A percentile compares a stretch with the other conserved stretches of the same genome.
Conservation (phyloP, 2,888 invertebrate species). For the Pinctada fucata region DNA sequence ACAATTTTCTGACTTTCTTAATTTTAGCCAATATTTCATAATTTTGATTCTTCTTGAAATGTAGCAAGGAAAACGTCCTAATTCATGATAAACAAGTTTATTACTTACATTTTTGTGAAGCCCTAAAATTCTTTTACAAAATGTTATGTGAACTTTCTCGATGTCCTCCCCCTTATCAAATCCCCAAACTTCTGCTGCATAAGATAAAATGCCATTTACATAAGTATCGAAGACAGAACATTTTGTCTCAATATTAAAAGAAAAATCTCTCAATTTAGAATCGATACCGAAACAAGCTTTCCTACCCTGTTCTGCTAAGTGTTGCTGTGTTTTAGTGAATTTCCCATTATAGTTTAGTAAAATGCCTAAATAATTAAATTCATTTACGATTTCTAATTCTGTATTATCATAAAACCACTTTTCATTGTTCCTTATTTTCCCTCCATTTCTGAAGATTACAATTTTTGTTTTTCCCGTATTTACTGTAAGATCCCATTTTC, state of each 20-base stretch:
- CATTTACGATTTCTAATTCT: constrained; percentile 23
- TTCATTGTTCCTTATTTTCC: not conserved
- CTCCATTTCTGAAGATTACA: not conserved
- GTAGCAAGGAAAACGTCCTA: constrained; percentile 9
- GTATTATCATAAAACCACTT: not conserved
- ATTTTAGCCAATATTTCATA: constrained; percentile 20
- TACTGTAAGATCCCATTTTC: not conserved
- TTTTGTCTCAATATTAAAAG: not conserved
- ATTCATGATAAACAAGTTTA: constrained; percentile 13
- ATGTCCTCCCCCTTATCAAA: constrained; percentile 6
- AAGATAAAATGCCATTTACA: no score
- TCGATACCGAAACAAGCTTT: not conserved
- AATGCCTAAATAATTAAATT: no score
- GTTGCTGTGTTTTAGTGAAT: constrained; percentile 13
- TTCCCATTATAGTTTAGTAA: constrained; percentile 22
- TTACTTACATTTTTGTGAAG: not conserved
- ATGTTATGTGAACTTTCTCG: constrained; percentile 8
- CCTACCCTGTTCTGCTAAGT: not conserved
- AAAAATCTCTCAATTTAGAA: not conserved
- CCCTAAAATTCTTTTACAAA: constrained; percentile 3
- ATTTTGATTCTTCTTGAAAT: constrained; percentile 1
- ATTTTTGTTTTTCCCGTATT: not conserved
- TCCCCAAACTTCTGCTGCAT: constrained; percentile 18
- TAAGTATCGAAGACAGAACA: no score
- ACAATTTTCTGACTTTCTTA: not conserved